Percentiles rank a stretch among this genome's conserved stretches.
Evolutionary conservation across 1,140 invertebrate species (phyloP).

Genomic region (Spodoptera litura): DNA sequence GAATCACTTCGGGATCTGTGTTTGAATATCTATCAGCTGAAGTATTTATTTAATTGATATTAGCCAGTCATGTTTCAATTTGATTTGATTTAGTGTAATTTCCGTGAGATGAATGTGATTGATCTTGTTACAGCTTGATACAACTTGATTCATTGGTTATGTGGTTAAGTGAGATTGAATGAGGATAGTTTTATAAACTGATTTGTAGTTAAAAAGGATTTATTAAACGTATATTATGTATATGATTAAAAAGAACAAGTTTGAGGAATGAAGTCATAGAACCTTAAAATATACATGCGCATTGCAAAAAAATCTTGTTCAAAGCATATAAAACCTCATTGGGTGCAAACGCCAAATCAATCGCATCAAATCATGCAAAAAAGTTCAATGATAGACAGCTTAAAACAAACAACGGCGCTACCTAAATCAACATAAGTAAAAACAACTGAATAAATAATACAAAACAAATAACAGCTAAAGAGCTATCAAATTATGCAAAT

Average conservation of each 20-base stretch:
- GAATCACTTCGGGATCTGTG: conserved; percentile 39
- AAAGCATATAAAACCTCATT: too few species aligned
- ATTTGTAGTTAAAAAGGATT: too few species aligned
- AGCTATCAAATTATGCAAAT: conserved; percentile 18
- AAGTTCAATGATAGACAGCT: too few species aligned
- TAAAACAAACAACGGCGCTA: not conserved
- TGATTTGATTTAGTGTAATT: conserved; percentile 16
- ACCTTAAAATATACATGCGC: too few species aligned
- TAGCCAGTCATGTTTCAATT: conserved; percentile 16
- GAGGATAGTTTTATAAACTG: not conserved
- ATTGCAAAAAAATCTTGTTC: too few species aligned
- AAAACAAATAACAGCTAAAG: conserved; percentile 8
- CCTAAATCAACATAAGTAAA: not conserved
- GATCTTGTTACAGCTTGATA: not conserved
- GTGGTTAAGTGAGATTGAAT: not conserved
- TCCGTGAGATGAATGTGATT: not conserved
- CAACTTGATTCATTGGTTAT: not conserved
- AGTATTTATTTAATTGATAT: conserved; percentile 30
- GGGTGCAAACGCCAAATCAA: too few species aligned
- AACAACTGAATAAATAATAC: not conserved
- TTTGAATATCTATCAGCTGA: conserved; percentile 19
- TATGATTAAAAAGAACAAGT: too few species aligned
- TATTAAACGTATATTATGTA: too few species aligned
- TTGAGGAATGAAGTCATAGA: too few species aligned
- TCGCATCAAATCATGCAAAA: too few species aligned